Base-by-base conservation (phyloP, 92 coral and sea anemone species). In the Siderastrea radians region DNA sequence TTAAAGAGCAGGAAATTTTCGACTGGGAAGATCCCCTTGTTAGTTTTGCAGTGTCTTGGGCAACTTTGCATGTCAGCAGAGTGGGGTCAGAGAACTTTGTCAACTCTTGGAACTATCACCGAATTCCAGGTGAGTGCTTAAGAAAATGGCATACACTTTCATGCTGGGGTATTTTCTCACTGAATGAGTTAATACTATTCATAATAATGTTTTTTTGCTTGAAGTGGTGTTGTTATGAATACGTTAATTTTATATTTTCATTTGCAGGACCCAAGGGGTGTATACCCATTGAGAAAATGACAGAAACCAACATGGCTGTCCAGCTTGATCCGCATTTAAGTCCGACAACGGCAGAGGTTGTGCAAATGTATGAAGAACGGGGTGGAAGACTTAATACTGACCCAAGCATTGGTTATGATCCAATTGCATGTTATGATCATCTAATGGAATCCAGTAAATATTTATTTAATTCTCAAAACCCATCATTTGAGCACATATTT, bases 331-430 rank as follows among this genome's bases (percentile, higher is more conserved):
- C 77, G 48, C 72, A 84, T 59, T 48, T 73, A 19, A 77, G 76
- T 67, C 89, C 89, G 11, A 75, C 89, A 86, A 68, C 84, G 5
- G 47, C 76, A 75, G 84, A 86, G 81, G 84, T 49, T 38, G 84
- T 86, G 14, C 66, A 64, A 77, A 86, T 86, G 84, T 86, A 86
- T 68, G 90, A 87, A 78, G 72, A 79, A 53, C 79, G 79, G 16
- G 84, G 84, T 44, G 90, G 90, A 47, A 67, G 84, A 16, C 77
- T 86, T 10, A 86, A 69, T 53, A 59, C 51, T 50, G 68, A 86
- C 46, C 75, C 90, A 6, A 52, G 77, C 26, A 59, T 78, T 58
- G 90, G 90, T 49, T 86, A 65, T 55, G 84, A 86, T 78, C 90
- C 79, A 19, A 46, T 69, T 45, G 79, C 78, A 43, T 66, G 66